phyloP scores from a whole-genome alignment of 2,888 invertebrate species.

The Diplazon laetatorius region DNA sequence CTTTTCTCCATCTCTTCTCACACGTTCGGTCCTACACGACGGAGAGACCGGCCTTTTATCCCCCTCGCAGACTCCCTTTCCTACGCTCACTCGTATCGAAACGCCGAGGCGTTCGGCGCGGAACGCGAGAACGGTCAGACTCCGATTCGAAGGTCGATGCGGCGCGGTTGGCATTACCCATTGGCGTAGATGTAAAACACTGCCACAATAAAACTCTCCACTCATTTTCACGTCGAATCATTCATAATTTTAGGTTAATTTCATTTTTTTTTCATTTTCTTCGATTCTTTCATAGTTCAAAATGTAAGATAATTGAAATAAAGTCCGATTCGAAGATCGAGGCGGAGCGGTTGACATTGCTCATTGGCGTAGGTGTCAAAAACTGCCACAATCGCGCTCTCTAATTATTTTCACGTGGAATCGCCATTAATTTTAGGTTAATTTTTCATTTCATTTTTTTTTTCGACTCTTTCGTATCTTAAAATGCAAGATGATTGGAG shows the following conservation, averaged over 20 bases:
- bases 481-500: no score
- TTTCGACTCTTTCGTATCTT: no score
- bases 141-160: constrained; percentile 79
- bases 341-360: no score
- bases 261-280: no score
- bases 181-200: constrained; percentile 73
- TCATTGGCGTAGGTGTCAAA: constrained; percentile 25
- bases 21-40: constrained; percentile 46
- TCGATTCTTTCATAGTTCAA: no score
- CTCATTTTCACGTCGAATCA: no score
- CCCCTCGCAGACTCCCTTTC: constrained; percentile 53
- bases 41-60: constrained; percentile 28
- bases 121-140: constrained; percentile 78
- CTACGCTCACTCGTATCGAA: constrained; percentile 53
- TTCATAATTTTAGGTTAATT: no score
- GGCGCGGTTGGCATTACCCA: constrained; percentile 71
- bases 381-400: no score
- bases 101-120: constrained; percentile 52
- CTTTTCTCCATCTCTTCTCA: constrained; percentile 37
- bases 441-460: background rate
- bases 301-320: no score
- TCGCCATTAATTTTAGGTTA: background rate
- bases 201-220: no score
- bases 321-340: no score
- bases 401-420: no score